Evolutionary conservation across 2,888 invertebrate species (phyloP).

Genomic region (Drosophila borborema): DNA sequence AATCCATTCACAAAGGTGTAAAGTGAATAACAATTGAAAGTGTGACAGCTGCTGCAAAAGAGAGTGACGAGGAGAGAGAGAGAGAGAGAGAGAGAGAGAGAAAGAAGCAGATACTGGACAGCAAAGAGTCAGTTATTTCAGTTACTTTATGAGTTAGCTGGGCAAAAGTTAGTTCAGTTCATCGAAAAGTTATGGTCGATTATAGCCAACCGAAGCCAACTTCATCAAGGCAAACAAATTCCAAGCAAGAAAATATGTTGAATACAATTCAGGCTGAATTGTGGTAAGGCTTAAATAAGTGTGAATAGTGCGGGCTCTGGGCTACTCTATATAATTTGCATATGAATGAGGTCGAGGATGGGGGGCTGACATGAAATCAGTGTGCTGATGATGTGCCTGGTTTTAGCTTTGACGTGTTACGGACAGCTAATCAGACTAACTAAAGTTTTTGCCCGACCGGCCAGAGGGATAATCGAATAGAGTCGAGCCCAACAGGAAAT

Average conservation of each 20-base stretch:
- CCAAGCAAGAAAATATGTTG: conserved; percentile 24
- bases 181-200: not conserved
- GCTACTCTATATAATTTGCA: conserved; percentile 43
- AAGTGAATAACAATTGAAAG: conserved; percentile 1
- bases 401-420: conserved; percentile 22
- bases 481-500: conserved; percentile 41
- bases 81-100: not conserved
- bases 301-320: not conserved
- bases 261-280: conserved; percentile 16
- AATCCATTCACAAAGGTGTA: conserved; percentile 1
- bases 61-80: not conserved
- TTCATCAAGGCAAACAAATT: conserved; percentile 14
- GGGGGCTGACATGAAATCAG: conserved; percentile 22
- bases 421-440: conserved; percentile 38
- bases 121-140: conserved; percentile 5
- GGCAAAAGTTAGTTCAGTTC: not conserved
- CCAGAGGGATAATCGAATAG: conserved; percentile 30
- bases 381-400: conserved; percentile 27
- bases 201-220: conserved; percentile 1
- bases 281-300: not conserved
- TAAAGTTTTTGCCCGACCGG: conserved; percentile 24
- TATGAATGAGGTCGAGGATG: conserved; percentile 36
- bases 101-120: conserved; percentile 1
- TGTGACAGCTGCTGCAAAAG: not conserved
- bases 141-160: conserved; percentile 5